phyloP scores from a whole-genome alignment of 2,888 invertebrate species.

The Xylocampa areola region DNA sequence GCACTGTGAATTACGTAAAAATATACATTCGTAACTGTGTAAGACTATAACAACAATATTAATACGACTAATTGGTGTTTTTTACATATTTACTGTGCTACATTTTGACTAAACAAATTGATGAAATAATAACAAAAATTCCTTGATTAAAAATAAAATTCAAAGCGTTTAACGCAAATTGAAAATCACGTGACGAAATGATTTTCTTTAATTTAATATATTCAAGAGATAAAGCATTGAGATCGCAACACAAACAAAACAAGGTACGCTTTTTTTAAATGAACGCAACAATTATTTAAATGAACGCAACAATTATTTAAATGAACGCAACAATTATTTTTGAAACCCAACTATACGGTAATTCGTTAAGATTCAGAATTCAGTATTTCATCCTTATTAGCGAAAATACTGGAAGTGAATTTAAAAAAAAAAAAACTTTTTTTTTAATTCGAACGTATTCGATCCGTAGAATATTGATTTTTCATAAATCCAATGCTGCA shows the following conservation, averaged over 20 bases:
- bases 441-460: too few relatives aligned
- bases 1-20: conserved; percentile 23
- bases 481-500: too few relatives aligned
- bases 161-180: conserved; percentile 43
- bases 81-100: conserved; percentile 29
- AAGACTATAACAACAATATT: conserved; percentile 22
- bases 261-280: conserved; percentile 5
- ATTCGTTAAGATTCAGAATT: too few relatives aligned
- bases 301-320: background rate
- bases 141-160: conserved; percentile 16
- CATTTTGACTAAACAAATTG: background rate
- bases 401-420: too few relatives aligned
- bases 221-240: conserved; percentile 56
- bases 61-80: conserved; percentile 34
- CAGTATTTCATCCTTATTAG: too few relatives aligned
- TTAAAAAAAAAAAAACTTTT: too few relatives aligned
- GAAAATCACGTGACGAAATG: conserved; percentile 31
- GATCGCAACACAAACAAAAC: conserved; percentile 47
- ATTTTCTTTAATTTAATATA: conserved; percentile 23
- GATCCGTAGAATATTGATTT: too few relatives aligned
- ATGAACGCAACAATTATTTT: background rate
- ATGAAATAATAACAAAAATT: conserved; percentile 2
- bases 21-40: conserved; percentile 9
- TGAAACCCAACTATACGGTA: too few relatives aligned
- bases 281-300: conserved; percentile 11